Percentiles rank a stretch among this genome's conserved stretches.
These are phyloP conservation scores for Onthophagus sagittarius DNA, from an alignment of 2,888 invertebrate genomes.

Conservation along the genomic window DNA sequence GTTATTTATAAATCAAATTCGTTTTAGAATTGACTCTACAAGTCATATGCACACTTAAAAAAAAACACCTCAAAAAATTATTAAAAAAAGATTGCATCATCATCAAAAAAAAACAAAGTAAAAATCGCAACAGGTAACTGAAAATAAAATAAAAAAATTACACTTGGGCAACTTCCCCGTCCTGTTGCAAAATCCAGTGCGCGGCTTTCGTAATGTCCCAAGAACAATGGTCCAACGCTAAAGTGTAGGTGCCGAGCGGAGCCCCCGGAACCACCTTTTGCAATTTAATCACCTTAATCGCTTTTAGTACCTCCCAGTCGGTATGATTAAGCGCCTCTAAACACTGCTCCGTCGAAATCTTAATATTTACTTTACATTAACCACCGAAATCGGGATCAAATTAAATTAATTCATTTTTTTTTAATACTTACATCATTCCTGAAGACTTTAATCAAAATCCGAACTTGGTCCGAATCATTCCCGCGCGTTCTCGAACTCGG, in stretches of 20 bases:
- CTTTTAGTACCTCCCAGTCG: conserved; percentile 85
- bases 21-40: neutral
- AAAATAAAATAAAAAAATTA: neutral
- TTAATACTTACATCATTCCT: conserved; percentile 63
- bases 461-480: conserved; percentile 85
- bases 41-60: neutral
- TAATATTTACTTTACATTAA: neutral
- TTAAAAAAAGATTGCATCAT: neutral
- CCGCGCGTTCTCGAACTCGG: conserved; percentile 80
- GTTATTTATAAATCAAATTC: too few species aligned
- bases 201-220: conserved; percentile 69
- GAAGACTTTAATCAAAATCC: conserved; percentile 87
- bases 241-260: conserved; percentile 46
- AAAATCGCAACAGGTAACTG: conserved; percentile 9
- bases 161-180: conserved; percentile 28
- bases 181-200: conserved; percentile 54
- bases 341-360: conserved; percentile 73
- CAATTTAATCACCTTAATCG: conserved; percentile 76
- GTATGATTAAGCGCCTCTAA: conserved; percentile 76
- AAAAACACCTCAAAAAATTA: neutral
- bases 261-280: conserved; percentile 50
- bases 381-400: too few species aligned
- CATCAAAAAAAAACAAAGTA: neutral
- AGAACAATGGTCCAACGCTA: conserved; percentile 57
- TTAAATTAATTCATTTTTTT: neutral